Conservation (phyloP, 2,113 vertebrate species). For the Etia nguti region DNA sequence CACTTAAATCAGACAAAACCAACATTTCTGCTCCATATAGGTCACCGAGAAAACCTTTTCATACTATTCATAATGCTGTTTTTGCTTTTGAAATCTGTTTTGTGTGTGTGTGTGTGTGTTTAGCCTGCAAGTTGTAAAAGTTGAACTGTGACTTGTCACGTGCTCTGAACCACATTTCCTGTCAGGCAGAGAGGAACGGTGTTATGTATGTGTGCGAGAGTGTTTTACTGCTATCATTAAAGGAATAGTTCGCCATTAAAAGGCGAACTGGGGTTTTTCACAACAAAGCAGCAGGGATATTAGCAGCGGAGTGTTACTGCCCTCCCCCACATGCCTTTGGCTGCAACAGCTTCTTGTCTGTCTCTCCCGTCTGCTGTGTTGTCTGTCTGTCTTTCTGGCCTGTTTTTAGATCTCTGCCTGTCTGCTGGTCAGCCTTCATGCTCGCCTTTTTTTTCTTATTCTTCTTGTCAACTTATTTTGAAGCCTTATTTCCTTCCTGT, state of each 20-base stretch:
- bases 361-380: constrained; percentile 2
- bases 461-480: background rate
- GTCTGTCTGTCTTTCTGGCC: constrained; percentile 5
- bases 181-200: constrained; percentile 31
- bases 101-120: background rate
- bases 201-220: constrained; percentile 2
- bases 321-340: constrained; percentile 32
- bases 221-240: constrained; percentile 64
- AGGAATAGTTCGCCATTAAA: constrained; percentile 58
- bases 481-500: background rate
- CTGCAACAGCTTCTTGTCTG: constrained; percentile 26
- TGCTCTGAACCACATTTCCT: constrained; percentile 53
- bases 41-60: constrained; percentile 5
- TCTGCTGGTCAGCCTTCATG: constrained; percentile 5
- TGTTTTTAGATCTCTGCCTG: background rate
- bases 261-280: constrained; percentile 53
- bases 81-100: constrained; percentile 25
- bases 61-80: background rate
- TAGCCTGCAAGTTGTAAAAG: constrained; percentile 39
- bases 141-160: constrained; percentile 48
- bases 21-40: constrained; percentile 24
- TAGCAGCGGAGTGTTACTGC: constrained; percentile 54
- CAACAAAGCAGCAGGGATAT: constrained; percentile 62
- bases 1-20: constrained; percentile 31
- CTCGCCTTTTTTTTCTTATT: background rate